These are phyloP conservation scores for Sitophilus oryzae DNA, from an alignment of 1,140 invertebrate genomes.

Conservation along the genomic window DNA sequence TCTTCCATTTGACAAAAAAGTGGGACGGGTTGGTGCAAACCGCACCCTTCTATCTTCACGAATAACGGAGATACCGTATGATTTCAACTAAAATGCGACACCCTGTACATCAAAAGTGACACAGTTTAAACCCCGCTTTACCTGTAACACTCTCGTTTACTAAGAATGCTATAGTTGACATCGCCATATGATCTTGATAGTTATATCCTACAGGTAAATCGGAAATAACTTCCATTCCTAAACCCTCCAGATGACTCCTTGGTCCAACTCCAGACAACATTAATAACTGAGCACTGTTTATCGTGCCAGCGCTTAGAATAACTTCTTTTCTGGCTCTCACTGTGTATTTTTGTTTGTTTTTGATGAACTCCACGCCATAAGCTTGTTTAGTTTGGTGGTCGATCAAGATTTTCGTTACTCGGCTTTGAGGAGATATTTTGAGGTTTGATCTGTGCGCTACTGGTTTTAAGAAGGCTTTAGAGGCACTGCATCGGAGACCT, in stretches of 20 bases:
- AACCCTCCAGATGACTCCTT: conserved; percentile 62
- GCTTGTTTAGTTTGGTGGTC: conserved; percentile 54
- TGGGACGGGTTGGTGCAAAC: no score
- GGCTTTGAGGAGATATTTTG: conserved; percentile 59
- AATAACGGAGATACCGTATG: no score
- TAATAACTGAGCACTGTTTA: conserved; percentile 86
- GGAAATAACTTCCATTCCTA: conserved; percentile 62
- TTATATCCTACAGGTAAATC: conserved; percentile 75
- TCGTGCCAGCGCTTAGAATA: conserved; percentile 75
- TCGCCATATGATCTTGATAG: conserved; percentile 82
- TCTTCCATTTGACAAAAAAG: no score
- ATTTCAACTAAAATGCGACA: no score
- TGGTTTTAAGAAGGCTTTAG: conserved; percentile 61
- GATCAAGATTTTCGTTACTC: conserved; percentile 62
- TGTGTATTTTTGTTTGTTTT: conserved; percentile 62
- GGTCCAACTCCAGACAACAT: conserved; percentile 91
- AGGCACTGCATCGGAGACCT: conserved; percentile 64
- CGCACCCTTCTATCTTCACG: no score
- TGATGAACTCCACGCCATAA: conserved; percentile 65
- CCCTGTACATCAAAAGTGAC: no score
- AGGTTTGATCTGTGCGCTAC: conserved; percentile 60
- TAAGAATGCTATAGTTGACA: conserved; percentile 75
- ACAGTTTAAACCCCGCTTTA: neutral
- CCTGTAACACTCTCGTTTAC: conserved; percentile 66
- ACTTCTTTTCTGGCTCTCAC: conserved; percentile 77